Evolutionary conservation across 2,113 vertebrate genomes (phyloP).

Genomic region (Saccopteryx leptura): DNA sequence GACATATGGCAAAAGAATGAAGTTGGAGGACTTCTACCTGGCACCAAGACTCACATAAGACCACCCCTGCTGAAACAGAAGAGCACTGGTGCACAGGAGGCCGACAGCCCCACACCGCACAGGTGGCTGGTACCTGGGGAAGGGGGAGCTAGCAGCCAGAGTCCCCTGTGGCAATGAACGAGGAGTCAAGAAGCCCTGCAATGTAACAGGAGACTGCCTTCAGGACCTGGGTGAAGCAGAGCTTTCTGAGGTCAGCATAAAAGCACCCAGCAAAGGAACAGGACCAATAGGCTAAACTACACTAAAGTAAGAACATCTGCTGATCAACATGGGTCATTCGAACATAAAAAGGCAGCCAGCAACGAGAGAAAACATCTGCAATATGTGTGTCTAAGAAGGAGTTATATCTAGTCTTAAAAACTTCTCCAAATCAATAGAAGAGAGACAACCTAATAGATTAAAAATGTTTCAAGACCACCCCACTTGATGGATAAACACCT

Average conservation of each 20-base stretch:
- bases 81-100: rapidly evolving
- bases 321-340: background rate
- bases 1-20: background rate
- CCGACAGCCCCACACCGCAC: background rate
- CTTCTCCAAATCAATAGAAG: background rate
- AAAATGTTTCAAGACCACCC: background rate
- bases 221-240: background rate
- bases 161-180: background rate
- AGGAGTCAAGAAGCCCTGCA: background rate
- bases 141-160: background rate
- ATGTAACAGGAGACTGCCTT: background rate
- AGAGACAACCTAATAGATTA: background rate
- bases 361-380: background rate
- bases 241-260: background rate
- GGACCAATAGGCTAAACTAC: background rate
- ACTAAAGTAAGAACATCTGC: background rate
- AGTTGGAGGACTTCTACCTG: background rate
- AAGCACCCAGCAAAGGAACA: background rate
- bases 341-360: background rate
- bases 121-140: rapidly evolving
- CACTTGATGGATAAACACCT: rapidly evolving
- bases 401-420: background rate
- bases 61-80: too few species aligned
- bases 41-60: background rate
- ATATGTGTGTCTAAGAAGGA: background rate